phyloP scores from a whole-genome alignment of 2,113 vertebrate species.

The Cygnus atratus region DNA sequence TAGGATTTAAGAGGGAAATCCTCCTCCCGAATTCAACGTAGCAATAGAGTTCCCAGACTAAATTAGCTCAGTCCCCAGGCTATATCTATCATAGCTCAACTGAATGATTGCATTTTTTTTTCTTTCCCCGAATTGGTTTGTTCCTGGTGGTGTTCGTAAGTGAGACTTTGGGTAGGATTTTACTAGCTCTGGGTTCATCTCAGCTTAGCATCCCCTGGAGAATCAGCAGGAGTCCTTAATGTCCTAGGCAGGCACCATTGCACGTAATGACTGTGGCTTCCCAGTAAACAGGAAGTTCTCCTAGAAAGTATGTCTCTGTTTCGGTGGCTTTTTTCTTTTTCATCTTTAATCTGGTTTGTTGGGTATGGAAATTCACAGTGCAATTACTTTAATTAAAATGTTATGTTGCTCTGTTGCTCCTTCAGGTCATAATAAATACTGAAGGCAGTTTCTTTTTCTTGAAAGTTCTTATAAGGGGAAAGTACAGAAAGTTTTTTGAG shows the following conservation, averaged over 20 bases:
- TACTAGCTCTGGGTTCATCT: not conserved
- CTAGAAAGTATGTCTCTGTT: not conserved
- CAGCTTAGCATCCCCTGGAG: not conserved
- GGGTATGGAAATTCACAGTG: not conserved
- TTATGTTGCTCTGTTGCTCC: not conserved
- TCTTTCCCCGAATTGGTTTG: not conserved
- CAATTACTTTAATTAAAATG: not conserved
- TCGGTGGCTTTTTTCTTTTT: not conserved
- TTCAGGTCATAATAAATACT: not conserved
- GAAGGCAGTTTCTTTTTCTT: not conserved
- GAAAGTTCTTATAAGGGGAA: not conserved
- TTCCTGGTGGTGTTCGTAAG: not conserved
- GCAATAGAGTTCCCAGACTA: not conserved
- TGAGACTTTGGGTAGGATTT: not conserved
- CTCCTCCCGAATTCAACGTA: not conserved
- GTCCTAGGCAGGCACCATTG: not conserved
- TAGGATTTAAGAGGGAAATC: not conserved
- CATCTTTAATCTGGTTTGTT: not conserved
- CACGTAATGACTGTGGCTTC: fast-evolving
- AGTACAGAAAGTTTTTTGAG: not conserved
- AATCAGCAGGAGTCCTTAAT: not conserved
- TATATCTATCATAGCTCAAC: not conserved
- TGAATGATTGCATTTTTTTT: not conserved
- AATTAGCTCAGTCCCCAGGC: not conserved
- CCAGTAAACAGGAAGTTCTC: not conserved